Percentiles rank a stretch among this genome's conserved stretches.
phyloP scores from a whole-genome alignment of 2,797 vertebrate genomes.

The Limosa lapponica region DNA sequence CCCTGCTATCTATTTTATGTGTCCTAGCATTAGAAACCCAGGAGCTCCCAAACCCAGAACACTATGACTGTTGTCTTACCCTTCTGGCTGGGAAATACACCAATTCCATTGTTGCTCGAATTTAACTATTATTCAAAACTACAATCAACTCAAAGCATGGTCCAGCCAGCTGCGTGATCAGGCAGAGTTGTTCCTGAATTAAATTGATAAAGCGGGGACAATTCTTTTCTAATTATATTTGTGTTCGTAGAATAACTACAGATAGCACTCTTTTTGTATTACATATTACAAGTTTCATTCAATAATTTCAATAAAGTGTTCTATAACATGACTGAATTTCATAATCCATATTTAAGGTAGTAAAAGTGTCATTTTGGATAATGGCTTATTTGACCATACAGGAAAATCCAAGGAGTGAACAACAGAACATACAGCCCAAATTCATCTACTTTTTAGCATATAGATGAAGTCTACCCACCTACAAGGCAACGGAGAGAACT shows the following conservation, averaged over 20 bases:
- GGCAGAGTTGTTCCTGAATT: background rate
- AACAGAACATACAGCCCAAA: background rate
- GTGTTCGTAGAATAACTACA: background rate
- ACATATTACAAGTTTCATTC: background rate
- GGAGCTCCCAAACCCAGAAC: background rate
- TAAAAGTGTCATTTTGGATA: background rate
- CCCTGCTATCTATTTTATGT: background rate
- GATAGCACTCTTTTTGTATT: background rate
- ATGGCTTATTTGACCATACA: background rate
- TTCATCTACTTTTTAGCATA: background rate
- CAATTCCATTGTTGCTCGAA: background rate
- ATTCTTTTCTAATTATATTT: background rate
- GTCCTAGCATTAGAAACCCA: background rate
- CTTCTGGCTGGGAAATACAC: background rate
- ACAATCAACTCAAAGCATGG: background rate
- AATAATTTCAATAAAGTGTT: background rate
- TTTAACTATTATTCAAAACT: background rate
- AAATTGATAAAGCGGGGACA: background rate
- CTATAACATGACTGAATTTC: background rate
- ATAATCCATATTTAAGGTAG: background rate
- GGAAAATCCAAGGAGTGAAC: background rate
- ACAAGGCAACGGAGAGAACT: background rate
- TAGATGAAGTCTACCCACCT: background rate
- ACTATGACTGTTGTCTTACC: background rate
- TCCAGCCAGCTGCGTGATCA: background rate